Evolutionary conservation across 2,888 invertebrate species (phyloP).

Genomic region (Tenthredo distinguenda): DNA sequence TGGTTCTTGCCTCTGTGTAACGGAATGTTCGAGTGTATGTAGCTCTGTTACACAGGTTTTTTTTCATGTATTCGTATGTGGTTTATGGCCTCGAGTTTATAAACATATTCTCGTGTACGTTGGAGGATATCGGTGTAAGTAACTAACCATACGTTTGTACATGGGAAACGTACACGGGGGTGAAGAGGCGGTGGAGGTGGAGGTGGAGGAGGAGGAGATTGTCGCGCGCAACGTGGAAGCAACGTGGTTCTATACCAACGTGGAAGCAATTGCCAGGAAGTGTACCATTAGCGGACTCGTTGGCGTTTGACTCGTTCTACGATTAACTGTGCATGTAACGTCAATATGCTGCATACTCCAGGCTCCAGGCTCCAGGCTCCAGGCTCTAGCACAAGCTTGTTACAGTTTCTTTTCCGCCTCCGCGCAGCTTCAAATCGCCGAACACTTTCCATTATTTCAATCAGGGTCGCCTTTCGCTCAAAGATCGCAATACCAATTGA

Average conservation of each 20-base stretch:
- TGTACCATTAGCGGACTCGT: slow-evolving; percentile 47
- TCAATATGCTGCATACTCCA: slow-evolving; percentile 6
- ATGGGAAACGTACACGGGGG: slow-evolving; percentile 2
- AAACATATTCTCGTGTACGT: slow-evolving; percentile 37
- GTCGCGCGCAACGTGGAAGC: slow-evolving; percentile 51
- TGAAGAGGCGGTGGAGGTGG: neutral
- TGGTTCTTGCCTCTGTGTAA: neutral
- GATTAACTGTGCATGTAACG: slow-evolving; percentile 48
- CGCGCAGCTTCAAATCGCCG: neutral
- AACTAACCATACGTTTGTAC: neutral
- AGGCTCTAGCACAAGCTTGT: neutral
- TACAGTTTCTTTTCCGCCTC: neutral
- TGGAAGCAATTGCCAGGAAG: slow-evolving; percentile 53
- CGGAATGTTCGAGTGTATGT: neutral
- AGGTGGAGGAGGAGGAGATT: slow-evolving; percentile 19
- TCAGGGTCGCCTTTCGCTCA: neutral
- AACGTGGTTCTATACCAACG: slow-evolving; percentile 47
- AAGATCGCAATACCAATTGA: slow-evolving; percentile 2
- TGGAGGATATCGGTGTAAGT: neutral
- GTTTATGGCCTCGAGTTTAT: slow-evolving; percentile 49
- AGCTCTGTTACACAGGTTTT: neutral
- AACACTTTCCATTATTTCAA: slow-evolving; percentile 2
- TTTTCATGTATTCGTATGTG: slow-evolving; percentile 6
- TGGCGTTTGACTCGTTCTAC: slow-evolving; percentile 34
- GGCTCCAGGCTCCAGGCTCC: neutral